Percentiles rank a stretch among this genome's conserved stretches.
These are phyloP conservation scores for Chrysolina haemoptera DNA, from an alignment of 2,888 invertebrate genomes.

Conservation along the genomic window DNA sequence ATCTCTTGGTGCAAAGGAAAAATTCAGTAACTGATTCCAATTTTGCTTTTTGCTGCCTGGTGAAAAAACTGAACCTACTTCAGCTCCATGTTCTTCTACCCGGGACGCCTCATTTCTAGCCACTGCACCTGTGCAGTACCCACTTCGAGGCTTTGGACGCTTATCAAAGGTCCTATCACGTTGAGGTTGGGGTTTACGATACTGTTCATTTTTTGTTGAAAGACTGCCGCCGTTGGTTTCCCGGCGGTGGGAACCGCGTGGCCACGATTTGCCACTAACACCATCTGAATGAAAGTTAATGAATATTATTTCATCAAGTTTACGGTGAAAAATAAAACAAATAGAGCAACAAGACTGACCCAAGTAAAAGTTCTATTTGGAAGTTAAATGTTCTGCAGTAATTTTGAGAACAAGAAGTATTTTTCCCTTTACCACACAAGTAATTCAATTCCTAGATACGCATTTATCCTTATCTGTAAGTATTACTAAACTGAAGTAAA, in stretches of 20 bases:
- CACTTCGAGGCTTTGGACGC: slow-evolving; percentile 80
- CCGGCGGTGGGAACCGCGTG: slow-evolving; percentile 76
- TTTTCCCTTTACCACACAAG: too few species aligned
- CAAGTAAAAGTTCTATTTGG: too few species aligned
- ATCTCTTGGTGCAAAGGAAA: slow-evolving; percentile 78
- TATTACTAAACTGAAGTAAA: too few species aligned
- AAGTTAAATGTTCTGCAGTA: too few species aligned
- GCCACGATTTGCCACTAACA: slow-evolving; percentile 75
- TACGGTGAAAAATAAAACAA: too few species aligned
- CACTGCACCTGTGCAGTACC: slow-evolving; percentile 69
- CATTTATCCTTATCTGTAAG: too few species aligned
- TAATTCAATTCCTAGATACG: too few species aligned
- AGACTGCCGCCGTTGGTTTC: slow-evolving; percentile 74
- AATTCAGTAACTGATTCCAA: slow-evolving; percentile 94
- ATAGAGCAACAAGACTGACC: too few species aligned
- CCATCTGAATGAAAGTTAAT: slow-evolving; percentile 65
- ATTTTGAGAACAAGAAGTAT: too few species aligned
- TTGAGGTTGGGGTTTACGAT: slow-evolving; percentile 79
- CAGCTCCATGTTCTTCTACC: slow-evolving; percentile 75
- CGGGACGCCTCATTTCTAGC: slow-evolving; percentile 83
- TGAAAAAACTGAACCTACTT: slow-evolving; percentile 87
- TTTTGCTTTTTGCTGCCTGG: slow-evolving; percentile 93
- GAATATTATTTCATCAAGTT: too few species aligned
- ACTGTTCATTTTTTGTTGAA: slow-evolving; percentile 76
- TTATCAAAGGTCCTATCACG: slow-evolving; percentile 80